Conservation (phyloP, 2,113 vertebrate genomes). For the Raphicerus campestris region DNA sequence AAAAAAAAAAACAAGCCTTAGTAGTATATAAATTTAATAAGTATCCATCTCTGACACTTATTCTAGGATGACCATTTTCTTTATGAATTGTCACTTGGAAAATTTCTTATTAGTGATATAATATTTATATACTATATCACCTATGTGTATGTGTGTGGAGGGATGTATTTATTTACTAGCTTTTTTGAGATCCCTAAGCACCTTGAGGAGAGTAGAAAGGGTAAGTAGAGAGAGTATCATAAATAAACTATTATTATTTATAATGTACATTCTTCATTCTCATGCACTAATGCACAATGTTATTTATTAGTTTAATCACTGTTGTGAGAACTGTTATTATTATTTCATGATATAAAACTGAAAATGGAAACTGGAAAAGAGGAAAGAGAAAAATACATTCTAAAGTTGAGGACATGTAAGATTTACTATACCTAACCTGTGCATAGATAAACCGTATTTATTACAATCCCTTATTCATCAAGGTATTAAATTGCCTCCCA, state of each 20-base stretch:
- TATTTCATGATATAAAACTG: constrained; percentile 69
- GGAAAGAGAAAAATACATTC: constrained; percentile 51
- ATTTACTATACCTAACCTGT: constrained; percentile 46
- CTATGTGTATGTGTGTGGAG: not conserved
- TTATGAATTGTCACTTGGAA: constrained; percentile 22
- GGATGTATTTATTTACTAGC: not conserved
- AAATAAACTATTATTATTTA: constrained; percentile 72
- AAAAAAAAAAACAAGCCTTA: not conserved
- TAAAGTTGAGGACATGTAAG: constrained; percentile 51
- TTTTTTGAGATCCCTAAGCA: constrained; percentile 50
- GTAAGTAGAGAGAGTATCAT: constrained; percentile 40
- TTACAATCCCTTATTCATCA: constrained; percentile 23
- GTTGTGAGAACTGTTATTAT: constrained; percentile 63
- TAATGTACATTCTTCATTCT: constrained; percentile 57
- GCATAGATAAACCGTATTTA: constrained; percentile 46
- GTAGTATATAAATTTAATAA: constrained; percentile 24
- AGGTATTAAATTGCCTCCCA: constrained; percentile 21
- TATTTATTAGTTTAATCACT: constrained; percentile 73
- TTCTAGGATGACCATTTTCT: constrained; percentile 31
- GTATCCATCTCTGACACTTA: constrained; percentile 15
- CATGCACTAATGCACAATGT: constrained; percentile 58
- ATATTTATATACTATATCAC: not conserved
- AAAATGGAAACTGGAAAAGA: constrained; percentile 63
- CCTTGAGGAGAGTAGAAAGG: constrained; percentile 29
- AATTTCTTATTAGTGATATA: constrained; percentile 13